A percentile compares a stretch with the other conserved stretches of the same genome.
Conservation (phyloP, 2,113 vertebrate genomes). For the Chloropsis hardwickii region DNA sequence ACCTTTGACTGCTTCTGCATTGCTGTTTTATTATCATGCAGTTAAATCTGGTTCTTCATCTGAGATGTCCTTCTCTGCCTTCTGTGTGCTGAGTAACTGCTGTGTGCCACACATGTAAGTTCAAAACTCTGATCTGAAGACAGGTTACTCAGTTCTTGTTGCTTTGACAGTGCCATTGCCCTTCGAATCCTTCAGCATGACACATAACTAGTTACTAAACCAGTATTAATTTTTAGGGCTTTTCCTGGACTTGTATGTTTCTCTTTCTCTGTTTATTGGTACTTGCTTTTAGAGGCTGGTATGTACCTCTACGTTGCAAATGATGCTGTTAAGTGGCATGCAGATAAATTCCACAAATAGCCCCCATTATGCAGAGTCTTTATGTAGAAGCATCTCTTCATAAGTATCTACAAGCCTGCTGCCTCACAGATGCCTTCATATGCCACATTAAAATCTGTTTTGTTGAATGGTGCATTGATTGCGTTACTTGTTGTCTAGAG, state of each 20-base stretch:
- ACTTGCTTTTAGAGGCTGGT: background rate
- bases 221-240: background rate
- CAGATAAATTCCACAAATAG: background rate
- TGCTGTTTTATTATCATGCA: background rate
- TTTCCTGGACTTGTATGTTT: background rate
- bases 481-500: background rate
- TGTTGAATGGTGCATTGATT: background rate
- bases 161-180: background rate
- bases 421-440: background rate
- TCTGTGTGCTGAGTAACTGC: background rate
- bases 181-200: background rate
- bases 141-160: background rate
- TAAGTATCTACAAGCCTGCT: background rate
- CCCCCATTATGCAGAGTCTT: background rate
- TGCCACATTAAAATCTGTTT: background rate
- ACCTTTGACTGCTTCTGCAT: background rate
- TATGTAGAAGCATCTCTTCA: background rate
- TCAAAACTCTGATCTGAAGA: background rate
- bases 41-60: background rate
- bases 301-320: background rate
- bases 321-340: background rate
- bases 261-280: background rate
- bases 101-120: accelerated
- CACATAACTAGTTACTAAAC: background rate
- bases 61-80: background rate